Base-by-base conservation (phyloP, 2,797 vertebrate genomes). In the Centropyge bicolor region DNA sequence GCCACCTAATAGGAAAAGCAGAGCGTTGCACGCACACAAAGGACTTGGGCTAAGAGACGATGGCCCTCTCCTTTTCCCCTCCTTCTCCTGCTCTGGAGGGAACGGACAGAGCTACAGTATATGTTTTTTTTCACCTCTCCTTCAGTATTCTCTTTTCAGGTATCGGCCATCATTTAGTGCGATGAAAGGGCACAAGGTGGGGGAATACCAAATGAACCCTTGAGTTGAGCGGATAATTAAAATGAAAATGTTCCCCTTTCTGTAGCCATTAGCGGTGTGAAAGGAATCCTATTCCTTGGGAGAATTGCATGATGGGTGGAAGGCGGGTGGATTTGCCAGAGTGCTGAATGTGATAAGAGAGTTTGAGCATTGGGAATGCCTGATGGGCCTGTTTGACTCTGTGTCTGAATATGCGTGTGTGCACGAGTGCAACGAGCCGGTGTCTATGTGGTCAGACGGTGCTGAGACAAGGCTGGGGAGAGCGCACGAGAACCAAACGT, bases 231-330 rank as follows among this genome's bases (percentile, higher is more conserved):
- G 75, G 88, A 88, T 93, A 94, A 95, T 95, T 95, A 94, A 95
- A 95, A 94, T 87, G 73, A 92, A 95, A 95, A 94, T 83, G 89
- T 91, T 94, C 89, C 88, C 84, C 88, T 94, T 93, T 94, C 93
- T 92, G 90, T 88, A 88, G 94, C 93, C 91, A 94, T 95, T 94
- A 94, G 89, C 60, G 43, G 83, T 82, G 91, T 94, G 94, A 95
- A 95, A 92, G 83, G 91, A 92, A 92, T 90, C 84, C 83, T 81
- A 86, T 88, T 93, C 93, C 93, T 90, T 88, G 80, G 85, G 93
- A 94, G 95, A 89, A 90, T 76, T 90, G 85, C 80, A 82, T 68
- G 77, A 91, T 68, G 89, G 86, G 86, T 83, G 84, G 86, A 86
- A 85, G 82, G 80, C 84, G 55, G 56, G 63, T 66, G 81, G 80